phyloP scores from a whole-genome alignment of 2,113 vertebrate genomes.

The Platysteira castanea region DNA sequence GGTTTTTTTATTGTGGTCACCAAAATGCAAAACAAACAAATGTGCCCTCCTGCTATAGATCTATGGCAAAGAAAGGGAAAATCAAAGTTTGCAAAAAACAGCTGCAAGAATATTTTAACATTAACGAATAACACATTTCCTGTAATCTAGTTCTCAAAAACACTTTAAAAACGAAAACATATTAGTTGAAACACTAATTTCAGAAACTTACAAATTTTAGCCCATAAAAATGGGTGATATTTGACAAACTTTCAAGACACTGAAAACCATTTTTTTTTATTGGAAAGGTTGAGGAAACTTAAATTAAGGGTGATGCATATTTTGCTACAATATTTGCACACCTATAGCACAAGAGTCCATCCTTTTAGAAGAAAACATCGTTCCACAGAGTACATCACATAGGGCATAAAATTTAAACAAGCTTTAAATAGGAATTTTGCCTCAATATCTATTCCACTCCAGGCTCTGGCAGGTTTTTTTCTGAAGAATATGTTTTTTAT shows the following conservation, averaged over 20 bases:
- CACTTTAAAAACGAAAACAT: background rate
- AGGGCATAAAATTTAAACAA: background rate
- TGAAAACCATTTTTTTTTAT: background rate
- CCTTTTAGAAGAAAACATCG: background rate
- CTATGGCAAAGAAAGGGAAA: background rate
- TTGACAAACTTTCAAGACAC: background rate
- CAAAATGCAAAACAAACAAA: background rate
- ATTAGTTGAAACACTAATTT: background rate
- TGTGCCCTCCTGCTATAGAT: background rate
- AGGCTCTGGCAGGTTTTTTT: background rate
- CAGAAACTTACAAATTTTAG: background rate
- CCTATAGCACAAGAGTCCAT: background rate
- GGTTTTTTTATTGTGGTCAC: background rate
- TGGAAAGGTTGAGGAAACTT: background rate
- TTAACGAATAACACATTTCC: background rate
- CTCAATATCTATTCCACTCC: background rate
- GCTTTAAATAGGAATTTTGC: constrained; percentile 19
- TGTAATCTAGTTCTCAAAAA: background rate
- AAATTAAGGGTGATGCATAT: background rate
- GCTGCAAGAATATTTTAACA: background rate
- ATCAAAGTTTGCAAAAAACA: background rate
- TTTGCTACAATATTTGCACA: background rate
- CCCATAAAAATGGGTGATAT: background rate
- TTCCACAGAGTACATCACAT: background rate
- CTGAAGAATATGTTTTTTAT: background rate